Conservation (phyloP, 2,888 invertebrate genomes). For the Automeris io region DNA sequence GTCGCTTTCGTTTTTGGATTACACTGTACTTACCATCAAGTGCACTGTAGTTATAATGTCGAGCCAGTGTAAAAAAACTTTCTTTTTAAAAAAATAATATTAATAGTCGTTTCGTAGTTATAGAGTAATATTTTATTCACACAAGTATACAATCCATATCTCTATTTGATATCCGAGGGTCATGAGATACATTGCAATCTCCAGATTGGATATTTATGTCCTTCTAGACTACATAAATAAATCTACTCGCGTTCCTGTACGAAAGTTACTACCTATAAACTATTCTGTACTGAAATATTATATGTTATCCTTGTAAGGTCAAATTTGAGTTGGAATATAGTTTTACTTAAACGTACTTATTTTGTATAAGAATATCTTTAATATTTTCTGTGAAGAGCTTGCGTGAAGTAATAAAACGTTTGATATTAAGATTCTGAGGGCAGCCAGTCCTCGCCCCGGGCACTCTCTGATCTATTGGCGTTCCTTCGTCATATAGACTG, state of each 20-base stretch:
- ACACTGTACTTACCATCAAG: too few species aligned
- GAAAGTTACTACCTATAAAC: conserved; percentile 30
- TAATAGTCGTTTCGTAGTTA: too few species aligned
- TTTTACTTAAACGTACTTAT: background rate
- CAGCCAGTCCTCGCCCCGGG: conserved; percentile 48
- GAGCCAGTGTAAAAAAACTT: too few species aligned
- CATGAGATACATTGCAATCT: conserved; percentile 31
- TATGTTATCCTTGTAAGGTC: background rate
- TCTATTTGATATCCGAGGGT: background rate
- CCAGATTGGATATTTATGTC: conserved; percentile 58
- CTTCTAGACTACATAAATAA: conserved; percentile 55
- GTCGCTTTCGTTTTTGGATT: too few species aligned
- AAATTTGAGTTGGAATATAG: background rate
- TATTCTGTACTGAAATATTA: conserved; percentile 2
- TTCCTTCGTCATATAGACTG: conserved; percentile 18
- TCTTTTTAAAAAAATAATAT: too few species aligned
- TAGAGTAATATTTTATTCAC: too few species aligned
- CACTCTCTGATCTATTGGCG: conserved; percentile 37
- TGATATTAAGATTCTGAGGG: conserved; percentile 57
- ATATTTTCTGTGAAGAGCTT: conserved; percentile 9
- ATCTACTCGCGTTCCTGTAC: conserved; percentile 33
- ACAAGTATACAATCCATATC: too few species aligned
- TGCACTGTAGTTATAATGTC: too few species aligned
- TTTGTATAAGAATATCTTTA: conserved; percentile 2
- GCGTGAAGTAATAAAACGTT: conserved; percentile 47